Evolutionary conservation across 2,797 vertebrate genomes (phyloP).

Genomic region (Spinus pinus): DNA sequence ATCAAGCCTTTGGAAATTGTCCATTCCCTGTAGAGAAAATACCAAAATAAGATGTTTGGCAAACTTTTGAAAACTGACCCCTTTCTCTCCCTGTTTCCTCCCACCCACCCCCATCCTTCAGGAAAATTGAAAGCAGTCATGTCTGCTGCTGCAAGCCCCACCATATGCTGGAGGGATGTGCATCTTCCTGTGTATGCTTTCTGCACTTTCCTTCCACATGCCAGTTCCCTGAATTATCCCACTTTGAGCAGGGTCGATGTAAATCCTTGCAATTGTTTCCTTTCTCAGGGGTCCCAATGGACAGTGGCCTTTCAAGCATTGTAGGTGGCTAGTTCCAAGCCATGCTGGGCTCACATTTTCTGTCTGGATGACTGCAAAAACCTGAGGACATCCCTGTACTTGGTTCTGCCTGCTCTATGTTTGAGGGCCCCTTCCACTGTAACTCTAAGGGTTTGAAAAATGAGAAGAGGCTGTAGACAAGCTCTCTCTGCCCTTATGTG

Average conservation of each 20-base stretch:
- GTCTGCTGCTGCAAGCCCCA: background rate
- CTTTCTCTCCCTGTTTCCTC: background rate
- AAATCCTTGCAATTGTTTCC: background rate
- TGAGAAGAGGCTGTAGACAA: background rate
- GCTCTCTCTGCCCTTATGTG: fast-evolving
- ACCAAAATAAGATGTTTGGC: background rate
- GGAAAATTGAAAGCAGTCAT: slow-evolving; percentile 15
- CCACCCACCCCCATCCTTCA: background rate
- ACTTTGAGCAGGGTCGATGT: background rate
- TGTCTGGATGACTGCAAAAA: background rate
- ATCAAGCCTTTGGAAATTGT: slow-evolving; percentile 4
- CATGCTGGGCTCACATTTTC: background rate
- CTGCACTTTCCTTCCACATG: fast-evolving
- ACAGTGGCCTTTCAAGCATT: background rate
- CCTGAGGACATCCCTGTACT: background rate
- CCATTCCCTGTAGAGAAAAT: slow-evolving; percentile 11
- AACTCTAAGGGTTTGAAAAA: background rate
- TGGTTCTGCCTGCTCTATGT: background rate
- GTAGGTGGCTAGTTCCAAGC: background rate
- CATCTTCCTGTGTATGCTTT: background rate
- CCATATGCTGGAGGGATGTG: background rate
- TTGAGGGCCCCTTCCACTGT: background rate
- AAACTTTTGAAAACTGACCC: slow-evolving; percentile 22
- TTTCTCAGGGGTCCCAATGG: background rate
- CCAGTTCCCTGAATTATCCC: background rate